These are phyloP conservation scores for Eupsilia transversa DNA, from an alignment of 2,888 invertebrate species.

Conservation along the genomic window DNA sequence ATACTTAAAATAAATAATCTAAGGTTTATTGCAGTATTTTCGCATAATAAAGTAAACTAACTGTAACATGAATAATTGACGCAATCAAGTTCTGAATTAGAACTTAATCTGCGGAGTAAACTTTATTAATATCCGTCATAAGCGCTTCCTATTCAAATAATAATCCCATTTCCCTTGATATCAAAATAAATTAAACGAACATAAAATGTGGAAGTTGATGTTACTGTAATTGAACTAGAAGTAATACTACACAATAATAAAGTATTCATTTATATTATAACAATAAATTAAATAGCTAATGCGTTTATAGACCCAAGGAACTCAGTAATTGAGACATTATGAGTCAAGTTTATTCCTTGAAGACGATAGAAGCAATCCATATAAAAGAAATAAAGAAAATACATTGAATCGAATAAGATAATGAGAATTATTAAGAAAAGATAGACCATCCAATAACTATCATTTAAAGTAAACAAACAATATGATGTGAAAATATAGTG, in stretches of 20 bases:
- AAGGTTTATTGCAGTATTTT: conserved; percentile 9
- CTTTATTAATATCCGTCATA: conserved; percentile 16
- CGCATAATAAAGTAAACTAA: conserved; percentile 14
- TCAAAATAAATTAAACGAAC: conserved; percentile 7
- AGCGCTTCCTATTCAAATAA: conserved; percentile 16
- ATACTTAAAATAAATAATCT: background rate
- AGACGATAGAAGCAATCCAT: background rate
- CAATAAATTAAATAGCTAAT: conserved; percentile 3
- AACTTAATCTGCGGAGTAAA: conserved; percentile 8
- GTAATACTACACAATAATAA: conserved; percentile 1
- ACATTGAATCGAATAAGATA: background rate
- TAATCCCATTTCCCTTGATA: conserved; percentile 5
- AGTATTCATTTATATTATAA: background rate
- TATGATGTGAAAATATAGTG: conserved; percentile 23
- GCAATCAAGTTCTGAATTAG: conserved; percentile 6
- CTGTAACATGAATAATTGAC: conserved; percentile 4
- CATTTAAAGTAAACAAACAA: conserved; percentile 25
- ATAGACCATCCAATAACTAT: conserved; percentile 5
- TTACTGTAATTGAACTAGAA: background rate
- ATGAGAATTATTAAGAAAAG: background rate
- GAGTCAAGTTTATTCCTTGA: background rate
- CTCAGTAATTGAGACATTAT: background rate
- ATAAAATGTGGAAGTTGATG: conserved; percentile 12
- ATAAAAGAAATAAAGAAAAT: background rate
- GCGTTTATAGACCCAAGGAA: background rate